Evolutionary conservation across 2,888 invertebrate species (phyloP).

Genomic region (Tethea ocularis): DNA sequence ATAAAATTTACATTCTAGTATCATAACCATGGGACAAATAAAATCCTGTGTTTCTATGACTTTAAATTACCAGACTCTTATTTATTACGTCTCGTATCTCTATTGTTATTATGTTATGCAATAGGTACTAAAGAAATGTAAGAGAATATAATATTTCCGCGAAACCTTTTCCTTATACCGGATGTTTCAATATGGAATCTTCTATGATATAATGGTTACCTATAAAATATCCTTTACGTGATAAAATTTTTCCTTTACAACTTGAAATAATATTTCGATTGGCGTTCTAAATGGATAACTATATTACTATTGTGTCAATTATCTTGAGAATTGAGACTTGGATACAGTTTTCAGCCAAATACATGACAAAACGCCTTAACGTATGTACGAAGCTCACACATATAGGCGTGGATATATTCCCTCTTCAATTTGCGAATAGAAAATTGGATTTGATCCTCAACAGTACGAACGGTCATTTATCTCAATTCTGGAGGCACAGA

Average conservation of each 20-base stretch:
- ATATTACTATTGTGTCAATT: no score
- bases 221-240: background rate
- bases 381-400: constrained; percentile 20
- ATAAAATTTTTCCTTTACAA: no score
- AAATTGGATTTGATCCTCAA: constrained; percentile 71
- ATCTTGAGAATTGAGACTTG: background rate
- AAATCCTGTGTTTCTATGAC: constrained; percentile 21
- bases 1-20: constrained; percentile 54
- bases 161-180: background rate
- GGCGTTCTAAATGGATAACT: background rate
- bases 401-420: constrained; percentile 44
- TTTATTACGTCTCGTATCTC: constrained; percentile 1
- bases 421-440: constrained; percentile 65
- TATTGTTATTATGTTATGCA: background rate
- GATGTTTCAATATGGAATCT: background rate
- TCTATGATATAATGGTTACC: background rate
- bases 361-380: constrained; percentile 36
- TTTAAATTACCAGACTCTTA: constrained; percentile 5
- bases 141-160: background rate
- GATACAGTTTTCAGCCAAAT: background rate
- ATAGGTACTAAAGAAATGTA: background rate
- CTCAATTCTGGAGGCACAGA: constrained; percentile 63
- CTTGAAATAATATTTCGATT: no score
- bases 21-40: constrained; percentile 43
- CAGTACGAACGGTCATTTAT: constrained; percentile 69